Base-by-base conservation (phyloP, 1,140 invertebrate species). In the Drosophila arizonae region DNA sequence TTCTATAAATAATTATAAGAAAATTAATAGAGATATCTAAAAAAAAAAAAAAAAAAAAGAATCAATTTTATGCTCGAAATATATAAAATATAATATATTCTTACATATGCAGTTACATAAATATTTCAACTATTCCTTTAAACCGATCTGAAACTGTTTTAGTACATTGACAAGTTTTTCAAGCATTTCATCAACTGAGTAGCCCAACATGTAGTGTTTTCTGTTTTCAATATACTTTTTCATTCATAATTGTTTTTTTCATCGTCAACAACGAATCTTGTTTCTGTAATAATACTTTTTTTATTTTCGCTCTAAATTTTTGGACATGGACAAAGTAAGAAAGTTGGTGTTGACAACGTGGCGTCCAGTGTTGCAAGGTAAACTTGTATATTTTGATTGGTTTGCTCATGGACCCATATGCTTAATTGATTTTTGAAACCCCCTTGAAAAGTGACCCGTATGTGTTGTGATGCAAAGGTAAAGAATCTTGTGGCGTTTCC, bases 321-420 rank as follows among this genome's bases (percentile, higher is more conserved):
- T 70, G 8, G 6, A n/a, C 13, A 84, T 84, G 81, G 50, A 80
- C 54, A 68, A 74, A 24, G 26, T 63, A 6, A 24, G 63, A 41
- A 74, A 74, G 17, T 17, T 80, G 5, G n/a, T 77, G 0, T 39
- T 68, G 24, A 62, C 77, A 9, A 50, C 30, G n/a, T 85, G 69
- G 68, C 65, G 73, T 11, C 60, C 81, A 15, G 4, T 76, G 1
- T 5, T 51, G 26, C 15, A 15, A 15, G 45, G 79, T 82, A 48
- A 60, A 24, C 17, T 17, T 17, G 17, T 17, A 69, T 6, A 6
- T 13, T 6, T 0, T 5, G 2, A 5, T 26, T 11, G 0, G 9
- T 10, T 9, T 9, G 51, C 6, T 8, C 6, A 33, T 33, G 33
- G 33, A 33, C 1, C 33, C 33, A 8, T 33, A 9, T 33, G 33